Conservation (phyloP, 2,797 vertebrate species). For the Aselliscus stoliczkanus region DNA sequence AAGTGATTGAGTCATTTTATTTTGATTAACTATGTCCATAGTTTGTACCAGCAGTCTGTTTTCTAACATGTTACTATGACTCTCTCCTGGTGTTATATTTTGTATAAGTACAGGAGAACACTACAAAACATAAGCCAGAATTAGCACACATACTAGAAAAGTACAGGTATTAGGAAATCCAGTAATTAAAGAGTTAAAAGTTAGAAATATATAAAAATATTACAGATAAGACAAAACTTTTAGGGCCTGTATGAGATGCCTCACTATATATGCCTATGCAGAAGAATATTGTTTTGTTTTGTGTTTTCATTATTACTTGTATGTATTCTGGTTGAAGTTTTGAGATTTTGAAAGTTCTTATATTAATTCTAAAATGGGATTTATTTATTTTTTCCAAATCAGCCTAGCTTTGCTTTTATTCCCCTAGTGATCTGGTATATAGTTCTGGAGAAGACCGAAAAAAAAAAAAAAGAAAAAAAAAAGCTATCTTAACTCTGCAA, state of each 20-base stretch:
- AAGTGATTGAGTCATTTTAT: not conserved
- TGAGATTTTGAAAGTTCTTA: not conserved
- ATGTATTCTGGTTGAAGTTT: not conserved
- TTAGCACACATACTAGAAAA: not conserved
- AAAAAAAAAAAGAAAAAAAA: not conserved
- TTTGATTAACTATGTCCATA: not conserved
- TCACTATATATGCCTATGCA: not conserved
- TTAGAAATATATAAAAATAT: not conserved
- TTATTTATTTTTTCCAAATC: not conserved
- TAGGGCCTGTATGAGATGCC: not conserved
- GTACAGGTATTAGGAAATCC: not conserved
- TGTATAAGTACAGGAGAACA: not conserved
- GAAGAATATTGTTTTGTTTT: not conserved
- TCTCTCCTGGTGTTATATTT: not conserved
- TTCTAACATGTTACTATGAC: not conserved
- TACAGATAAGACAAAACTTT: not conserved
- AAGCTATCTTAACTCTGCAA: constrained; percentile 56
- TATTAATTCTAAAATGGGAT: not conserved
- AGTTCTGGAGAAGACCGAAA: not conserved
- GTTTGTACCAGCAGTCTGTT: not conserved
- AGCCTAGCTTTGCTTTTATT: not conserved
- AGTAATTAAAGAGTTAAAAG: not conserved
- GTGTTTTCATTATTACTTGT: not conserved
- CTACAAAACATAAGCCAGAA: not conserved
- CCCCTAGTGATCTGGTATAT: not conserved